Percentiles rank a stretch among this genome's conserved stretches.
phyloP scores from a whole-genome alignment of 2,797 vertebrate genomes.

The Chlorospingus flavigularis region DNA sequence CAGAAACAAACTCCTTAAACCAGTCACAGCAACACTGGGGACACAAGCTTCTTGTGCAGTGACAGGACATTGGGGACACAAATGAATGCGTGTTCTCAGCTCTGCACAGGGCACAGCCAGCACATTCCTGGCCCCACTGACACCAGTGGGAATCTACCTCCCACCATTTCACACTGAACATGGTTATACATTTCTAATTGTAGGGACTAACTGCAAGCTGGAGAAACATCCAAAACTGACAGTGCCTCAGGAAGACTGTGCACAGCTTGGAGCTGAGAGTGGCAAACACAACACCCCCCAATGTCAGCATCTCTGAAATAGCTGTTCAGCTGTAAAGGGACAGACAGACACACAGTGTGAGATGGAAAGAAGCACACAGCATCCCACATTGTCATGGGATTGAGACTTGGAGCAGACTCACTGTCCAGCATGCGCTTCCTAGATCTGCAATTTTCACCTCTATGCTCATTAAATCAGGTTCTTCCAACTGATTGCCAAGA shows the following conservation, averaged over 20 bases:
- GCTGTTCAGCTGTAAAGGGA: neutral
- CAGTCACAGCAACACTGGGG: fast-evolving
- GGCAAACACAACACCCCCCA: neutral
- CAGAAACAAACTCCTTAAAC: neutral
- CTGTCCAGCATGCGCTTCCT: conserved; percentile 89
- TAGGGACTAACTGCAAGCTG: neutral
- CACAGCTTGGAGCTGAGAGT: neutral
- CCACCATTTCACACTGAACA: neutral
- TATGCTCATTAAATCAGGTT: conserved; percentile 70
- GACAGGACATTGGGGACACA: fast-evolving
- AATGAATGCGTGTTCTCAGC: fast-evolving
- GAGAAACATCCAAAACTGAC: neutral
- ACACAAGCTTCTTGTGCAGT: fast-evolving
- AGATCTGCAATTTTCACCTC: conserved; percentile 87
- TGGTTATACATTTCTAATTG: neutral
- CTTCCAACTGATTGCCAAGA: conserved; percentile 23
- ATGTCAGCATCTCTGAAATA: neutral
- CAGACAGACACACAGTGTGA: neutral
- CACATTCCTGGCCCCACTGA: fast-evolving
- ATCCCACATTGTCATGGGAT: fast-evolving
- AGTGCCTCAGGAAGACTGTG: neutral
- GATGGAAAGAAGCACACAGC: neutral
- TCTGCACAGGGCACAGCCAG: fast-evolving
- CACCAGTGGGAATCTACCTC: neutral
- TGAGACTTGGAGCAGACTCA: conserved; percentile 57